Evolutionary conservation across 2,113 vertebrate species (phyloP), one percentile per base, ranked within the genome.

Genomic region (Syrrhaptes paradoxus): DNA sequence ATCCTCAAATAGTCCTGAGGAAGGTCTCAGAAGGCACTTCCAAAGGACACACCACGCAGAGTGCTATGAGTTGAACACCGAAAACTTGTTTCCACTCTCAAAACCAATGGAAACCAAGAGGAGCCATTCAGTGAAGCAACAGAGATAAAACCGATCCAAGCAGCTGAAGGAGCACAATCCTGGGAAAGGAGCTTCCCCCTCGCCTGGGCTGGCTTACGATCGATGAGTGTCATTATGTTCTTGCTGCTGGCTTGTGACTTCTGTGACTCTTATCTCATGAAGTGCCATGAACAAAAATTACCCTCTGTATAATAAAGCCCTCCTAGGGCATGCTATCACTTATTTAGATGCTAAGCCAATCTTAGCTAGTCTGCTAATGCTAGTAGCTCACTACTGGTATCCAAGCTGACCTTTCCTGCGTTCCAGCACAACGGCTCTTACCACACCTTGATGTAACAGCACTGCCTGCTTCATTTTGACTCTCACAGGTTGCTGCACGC

Each of bases 141-240:
- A 0, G 1, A 80, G 48, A 77, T 4, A 85, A 63, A 93, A 71
- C 34, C 28, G 32, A 73, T 21, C 8, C 38, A 75, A 68, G 31
- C 8, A 1, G 29, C 78, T 43, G 31, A 61, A 87, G 51, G 31
- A 85, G 13, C 31, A 54, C 18, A 43, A 63, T 20, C 48, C 67
- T 9, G 20, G 41, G 21, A 87, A 22, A 91, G 2, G 7, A 87
- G 36, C 21, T 76, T 61, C 24, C 26, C 29, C 51, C 22, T 67
- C 0, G 0, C 13, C 11, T 2, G 0, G 16, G 13, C 77, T 74
- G 70, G 22, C 36, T 59, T 36, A 38, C 5, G 0, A 57, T 85
- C 93, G 87, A n/a, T 71, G 57, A 31, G 13, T 9, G 31, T 46
- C 75, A 46, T 41, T 77, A 51, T 26, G 61, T 65, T 87, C 84